phyloP scores from a whole-genome alignment of 2,888 invertebrate species.

The Lumbricus terrestris region DNA sequence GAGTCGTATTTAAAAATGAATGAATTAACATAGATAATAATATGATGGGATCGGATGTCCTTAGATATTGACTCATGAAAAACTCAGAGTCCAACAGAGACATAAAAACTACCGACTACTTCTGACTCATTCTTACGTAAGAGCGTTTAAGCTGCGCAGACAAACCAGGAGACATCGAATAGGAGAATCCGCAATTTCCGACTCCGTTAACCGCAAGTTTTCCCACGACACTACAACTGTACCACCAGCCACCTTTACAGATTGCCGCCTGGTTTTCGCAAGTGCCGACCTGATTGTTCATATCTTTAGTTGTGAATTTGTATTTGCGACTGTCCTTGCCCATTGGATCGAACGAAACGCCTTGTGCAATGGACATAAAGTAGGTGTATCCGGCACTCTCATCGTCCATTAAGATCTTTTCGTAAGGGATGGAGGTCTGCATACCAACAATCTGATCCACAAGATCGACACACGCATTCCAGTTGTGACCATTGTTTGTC shows the following conservation, averaged over 20 bases:
- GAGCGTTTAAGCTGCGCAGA: background rate
- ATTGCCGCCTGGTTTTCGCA: background rate
- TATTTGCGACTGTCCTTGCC: background rate
- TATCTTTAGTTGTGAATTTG: background rate
- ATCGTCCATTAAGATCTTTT: background rate
- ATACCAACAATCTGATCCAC: background rate
- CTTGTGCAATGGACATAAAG: background rate
- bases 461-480: background rate
- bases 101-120: background rate
- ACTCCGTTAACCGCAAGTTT: background rate
- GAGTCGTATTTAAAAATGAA: no score
- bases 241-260: background rate
- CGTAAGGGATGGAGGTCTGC: background rate
- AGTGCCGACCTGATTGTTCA: background rate
- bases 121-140: background rate
- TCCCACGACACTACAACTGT: background rate
- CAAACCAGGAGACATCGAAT: background rate
- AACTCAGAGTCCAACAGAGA: background rate
- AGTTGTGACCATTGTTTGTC: background rate
- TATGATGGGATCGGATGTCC: no score
- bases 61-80: no score
- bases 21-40: no score
- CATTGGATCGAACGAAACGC: background rate
- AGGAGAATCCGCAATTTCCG: background rate
- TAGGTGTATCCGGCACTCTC: background rate